Evolutionary conservation across 2,113 vertebrate species (phyloP), one percentile per base, ranked within the genome.

Genomic region (Micronycteris hirsuta): DNA sequence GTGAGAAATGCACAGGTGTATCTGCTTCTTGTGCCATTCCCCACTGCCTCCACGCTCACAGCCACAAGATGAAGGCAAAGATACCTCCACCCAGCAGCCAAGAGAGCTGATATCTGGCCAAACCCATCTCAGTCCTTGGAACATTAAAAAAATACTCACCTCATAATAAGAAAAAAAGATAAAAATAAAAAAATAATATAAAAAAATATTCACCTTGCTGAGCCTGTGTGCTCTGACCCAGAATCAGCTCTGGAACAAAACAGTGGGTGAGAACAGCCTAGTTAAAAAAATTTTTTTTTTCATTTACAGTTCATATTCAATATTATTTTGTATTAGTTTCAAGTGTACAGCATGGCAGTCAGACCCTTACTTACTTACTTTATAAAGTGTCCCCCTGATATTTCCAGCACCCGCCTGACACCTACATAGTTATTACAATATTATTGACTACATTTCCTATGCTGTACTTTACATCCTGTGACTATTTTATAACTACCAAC

Each of bases 61-160:
- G 31, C 17, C 17, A 52, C 0, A 5, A 7, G 10, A 11, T 3
- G 7, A 49, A 77, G 5, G 17, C 45, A 9, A n/a, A 49, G 31
- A 49, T 0, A 4, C 1, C 3, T 77, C 31, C 9, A 52, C 45
- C 74, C 45, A 52, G 74, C 1, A 6, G 14, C 45, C 45, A 52
- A 7, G 43, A n/a, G 31, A 77, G n/a, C n/a, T n/a, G n/a, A n/a
- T n/a, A n/a, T n/a, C n/a, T n/a, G n/a, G 28, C 4, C 45, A 49
- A 77, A 52, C 17, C 10, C 31, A 22, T n/a, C 31, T 52, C 4
- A 22, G 3, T n/a, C 31, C 17, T n/a, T 49, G 17, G n/a, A n/a
- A 12, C 31, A 76, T 33, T 49, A 33, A 31, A 33, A 49, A 16
- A 28, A 76, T 12, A 77, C 74, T 77, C 45, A 77, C 45, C 31